Base-by-base conservation (phyloP, 2,113 vertebrate species). In the Silurus asotus region DNA sequence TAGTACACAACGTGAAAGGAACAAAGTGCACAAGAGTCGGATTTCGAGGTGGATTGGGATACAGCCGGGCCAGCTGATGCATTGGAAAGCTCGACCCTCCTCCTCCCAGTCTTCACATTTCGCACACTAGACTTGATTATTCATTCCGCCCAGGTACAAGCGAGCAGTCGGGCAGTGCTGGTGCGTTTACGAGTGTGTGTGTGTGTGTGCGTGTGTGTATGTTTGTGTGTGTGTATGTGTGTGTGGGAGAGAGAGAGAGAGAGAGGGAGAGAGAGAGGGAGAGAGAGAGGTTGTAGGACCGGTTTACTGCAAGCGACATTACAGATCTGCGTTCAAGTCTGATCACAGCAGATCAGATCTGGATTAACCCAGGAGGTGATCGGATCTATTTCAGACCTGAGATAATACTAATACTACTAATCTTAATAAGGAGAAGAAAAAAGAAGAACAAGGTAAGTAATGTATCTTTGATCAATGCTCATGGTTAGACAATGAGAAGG, bases 221-320 rank as follows among this genome's bases (percentile, higher is more conserved):
- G 84, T 88, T 10, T n/a, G 19, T 20, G 55, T 77, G 75, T 78
- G 56, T 59, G 56, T 58, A 15, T 28, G 51, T 45, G 58, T 17
- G 86, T 90, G 25, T 1, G n/a, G 45, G 67, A 45, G 13, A 15
- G 67, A 14, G 64, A 67, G 64, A 67, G 64, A 67, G 64, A 67
- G 64, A 15, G 77, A 80, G 77, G 7, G 56, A 45, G 56, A 59
- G 76, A 67, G 64, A 67, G 64, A 67, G 64, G 28, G 64, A 15
- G 77, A 80, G 77, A 13, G 56, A 45, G 56, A 59, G 76, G 6
- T 19, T 84, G 86, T 85, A 78, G 89, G 87, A 90, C 88, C 91
- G 92, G 84, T 87, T 92, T 67, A 84, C 91, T 92, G 90, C 90
- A 84, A 90, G 89, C 87, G 82, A 90, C 93, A 91, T 93, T 94